Percentiles rank a stretch among this genome's conserved stretches.
phyloP scores from a whole-genome alignment of 2,888 invertebrate genomes.

The Sphaerophoria rueppellii region DNA sequence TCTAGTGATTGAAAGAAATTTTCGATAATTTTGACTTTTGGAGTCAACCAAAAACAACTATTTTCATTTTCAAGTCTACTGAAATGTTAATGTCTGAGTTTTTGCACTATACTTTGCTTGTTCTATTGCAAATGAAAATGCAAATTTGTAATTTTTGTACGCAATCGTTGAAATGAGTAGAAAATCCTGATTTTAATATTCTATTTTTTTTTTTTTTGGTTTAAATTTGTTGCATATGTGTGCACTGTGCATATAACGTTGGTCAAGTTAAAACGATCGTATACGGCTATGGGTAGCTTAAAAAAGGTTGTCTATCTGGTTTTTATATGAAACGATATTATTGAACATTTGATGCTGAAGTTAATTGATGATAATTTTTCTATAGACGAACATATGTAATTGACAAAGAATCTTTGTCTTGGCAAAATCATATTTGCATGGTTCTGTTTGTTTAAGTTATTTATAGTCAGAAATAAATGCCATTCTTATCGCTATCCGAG shows the following conservation, averaged over 20 bases:
- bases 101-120: constrained; percentile 14
- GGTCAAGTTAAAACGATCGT: constrained; percentile 28
- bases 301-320: constrained; percentile 40
- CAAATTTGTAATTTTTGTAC: constrained; percentile 67
- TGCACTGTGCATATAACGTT: not conserved
- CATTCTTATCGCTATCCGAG: no score
- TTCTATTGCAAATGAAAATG: constrained; percentile 65
- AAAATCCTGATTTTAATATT: constrained; percentile 62
- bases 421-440: constrained; percentile 2
- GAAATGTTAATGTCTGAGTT: no score
- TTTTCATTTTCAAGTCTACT: no score
- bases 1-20: no score
- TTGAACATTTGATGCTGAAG: constrained; percentile 39
- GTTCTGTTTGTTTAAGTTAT: not conserved
- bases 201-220: constrained; percentile 21
- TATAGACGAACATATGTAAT: not conserved
- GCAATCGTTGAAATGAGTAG: constrained; percentile 66
- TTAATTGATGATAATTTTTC: constrained; percentile 53
- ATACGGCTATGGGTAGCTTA: constrained; percentile 12
- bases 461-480: no score
- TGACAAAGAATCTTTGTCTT: constrained; percentile 11
- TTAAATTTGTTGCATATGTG: not conserved
- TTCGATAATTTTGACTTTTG: no score
- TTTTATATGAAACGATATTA: constrained; percentile 35
- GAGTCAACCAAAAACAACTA: no score